These are phyloP conservation scores for Beroe forskalii DNA, from an alignment of 37 sponge, comb jelly and placozoan species.

Conservation along the genomic window DNA sequence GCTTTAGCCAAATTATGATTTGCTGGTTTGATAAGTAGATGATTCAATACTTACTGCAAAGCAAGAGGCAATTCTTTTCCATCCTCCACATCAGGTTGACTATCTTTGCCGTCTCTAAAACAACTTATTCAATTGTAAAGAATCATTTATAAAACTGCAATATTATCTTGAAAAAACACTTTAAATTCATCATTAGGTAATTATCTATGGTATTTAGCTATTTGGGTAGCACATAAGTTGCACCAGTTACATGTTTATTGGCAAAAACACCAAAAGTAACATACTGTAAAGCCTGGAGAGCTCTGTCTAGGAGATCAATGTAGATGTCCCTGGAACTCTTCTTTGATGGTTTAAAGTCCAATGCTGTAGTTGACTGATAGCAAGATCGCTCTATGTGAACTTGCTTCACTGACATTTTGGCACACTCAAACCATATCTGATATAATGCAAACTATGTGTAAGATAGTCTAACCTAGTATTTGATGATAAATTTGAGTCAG, in stretches of 20 bases:
- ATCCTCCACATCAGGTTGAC: background rate
- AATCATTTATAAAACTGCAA: no score
- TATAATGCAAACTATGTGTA: no score
- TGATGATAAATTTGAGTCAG: no score
- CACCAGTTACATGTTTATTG: no score
- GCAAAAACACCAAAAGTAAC: no score
- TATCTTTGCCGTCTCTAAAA: conserved; percentile 45
- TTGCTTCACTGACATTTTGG: conserved; percentile 36
- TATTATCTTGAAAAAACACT: no score
- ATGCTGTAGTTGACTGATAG: conserved; percentile 58
- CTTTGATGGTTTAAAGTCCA: conserved; percentile 33
- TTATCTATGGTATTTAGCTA: no score
- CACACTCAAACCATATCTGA: no score
- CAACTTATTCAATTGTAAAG: conserved; percentile 42
- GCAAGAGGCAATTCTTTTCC: conserved; percentile 24
- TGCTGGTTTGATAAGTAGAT: background rate
- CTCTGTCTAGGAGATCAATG: conserved; percentile 54
- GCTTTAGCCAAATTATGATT: no score
- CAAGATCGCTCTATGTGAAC: conserved; percentile 55
- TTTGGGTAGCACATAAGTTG: no score
- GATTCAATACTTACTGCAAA: conserved; percentile 34
- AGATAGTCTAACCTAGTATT: no score
- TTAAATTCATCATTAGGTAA: no score
- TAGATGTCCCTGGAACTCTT: conserved; percentile 45
- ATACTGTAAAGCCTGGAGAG: conserved; percentile 50